Percentiles rank a stretch among this genome's conserved stretches.
Evolutionary conservation across 2,797 vertebrate genomes (phyloP).

Genomic region (Arvicola amphibius): DNA sequence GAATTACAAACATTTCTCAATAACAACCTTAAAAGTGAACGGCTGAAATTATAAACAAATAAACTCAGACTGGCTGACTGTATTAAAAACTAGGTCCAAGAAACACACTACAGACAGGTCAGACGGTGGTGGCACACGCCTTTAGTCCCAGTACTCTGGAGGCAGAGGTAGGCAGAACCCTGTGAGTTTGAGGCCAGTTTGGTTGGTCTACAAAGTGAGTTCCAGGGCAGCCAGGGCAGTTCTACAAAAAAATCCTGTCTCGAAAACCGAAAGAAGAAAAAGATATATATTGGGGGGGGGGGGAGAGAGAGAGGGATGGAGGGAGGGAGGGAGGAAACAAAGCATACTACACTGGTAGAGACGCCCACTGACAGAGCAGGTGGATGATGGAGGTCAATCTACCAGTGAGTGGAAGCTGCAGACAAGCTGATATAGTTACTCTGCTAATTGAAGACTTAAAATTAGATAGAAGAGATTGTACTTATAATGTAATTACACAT

Average conservation of each 20-base stretch:
- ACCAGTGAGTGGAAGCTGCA: too few species aligned
- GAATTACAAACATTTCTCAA: neutral
- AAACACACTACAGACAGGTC: neutral
- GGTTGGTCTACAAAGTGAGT: too few species aligned
- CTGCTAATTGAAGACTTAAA: neutral
- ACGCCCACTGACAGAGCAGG: too few species aligned
- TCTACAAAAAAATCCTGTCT: too few species aligned
- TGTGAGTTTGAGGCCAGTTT: too few species aligned
- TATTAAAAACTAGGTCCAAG: neutral
- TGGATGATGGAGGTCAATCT: neutral
- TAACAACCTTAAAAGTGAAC: neutral
- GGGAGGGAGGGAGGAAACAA: rapidly evolving
- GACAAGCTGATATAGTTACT: neutral
- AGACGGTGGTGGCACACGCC: too few species aligned
- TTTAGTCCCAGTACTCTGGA: too few species aligned
- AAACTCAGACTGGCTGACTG: neutral
- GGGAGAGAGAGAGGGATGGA: too few species aligned
- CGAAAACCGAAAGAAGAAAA: too few species aligned
- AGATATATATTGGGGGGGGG: too few species aligned
- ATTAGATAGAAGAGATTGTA: neutral
- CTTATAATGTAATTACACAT: neutral
- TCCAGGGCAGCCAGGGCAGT: too few species aligned
- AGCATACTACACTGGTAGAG: neutral
- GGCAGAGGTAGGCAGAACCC: too few species aligned
- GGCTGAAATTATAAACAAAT: neutral